Evolutionary conservation across 1,140 invertebrate species (phyloP).

Genomic region (Eriocheir sinensis): DNA sequence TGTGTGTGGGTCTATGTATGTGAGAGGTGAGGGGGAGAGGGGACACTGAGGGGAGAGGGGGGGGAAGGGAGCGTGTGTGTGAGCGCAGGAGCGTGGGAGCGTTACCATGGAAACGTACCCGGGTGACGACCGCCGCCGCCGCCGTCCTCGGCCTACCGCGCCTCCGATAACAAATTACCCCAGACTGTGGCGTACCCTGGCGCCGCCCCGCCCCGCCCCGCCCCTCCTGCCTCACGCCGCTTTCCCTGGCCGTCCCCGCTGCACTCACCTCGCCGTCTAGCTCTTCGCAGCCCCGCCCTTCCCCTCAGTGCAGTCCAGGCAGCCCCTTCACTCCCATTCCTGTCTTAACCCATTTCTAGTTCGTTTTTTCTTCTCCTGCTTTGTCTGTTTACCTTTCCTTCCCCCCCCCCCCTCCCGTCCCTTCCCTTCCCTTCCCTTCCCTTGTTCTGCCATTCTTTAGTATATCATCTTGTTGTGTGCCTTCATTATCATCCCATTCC

Average conservation of each 20-base stretch:
- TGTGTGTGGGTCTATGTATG: conserved; percentile 30
- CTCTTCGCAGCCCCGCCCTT: background rate
- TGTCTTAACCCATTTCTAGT: background rate
- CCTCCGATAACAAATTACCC: conserved; percentile 67
- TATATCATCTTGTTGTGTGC: background rate
- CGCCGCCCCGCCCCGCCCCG: background rate
- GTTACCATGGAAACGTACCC: conserved; percentile 72
- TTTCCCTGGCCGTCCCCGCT: background rate
- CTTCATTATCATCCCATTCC: background rate
- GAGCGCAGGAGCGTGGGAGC: conserved; percentile 66
- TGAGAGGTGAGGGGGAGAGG: too few species aligned
- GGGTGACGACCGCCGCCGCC: conserved; percentile 48
- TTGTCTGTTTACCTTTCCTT: background rate
- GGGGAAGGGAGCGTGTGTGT: conserved; percentile 46
- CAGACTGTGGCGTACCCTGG: background rate
- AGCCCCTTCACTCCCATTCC: too few species aligned
- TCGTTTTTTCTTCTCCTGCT: background rate
- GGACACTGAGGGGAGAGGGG: background rate
- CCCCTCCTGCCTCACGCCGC: background rate
- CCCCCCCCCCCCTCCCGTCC: background rate
- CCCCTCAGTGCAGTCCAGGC: background rate
- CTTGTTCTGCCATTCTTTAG: background rate
- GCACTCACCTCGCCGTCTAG: background rate
- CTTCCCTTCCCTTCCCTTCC: background rate
- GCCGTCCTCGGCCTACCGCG: conserved; percentile 68